Evolutionary conservation across 2,797 vertebrate species (phyloP).

Genomic region (Halcyon badia): DNA sequence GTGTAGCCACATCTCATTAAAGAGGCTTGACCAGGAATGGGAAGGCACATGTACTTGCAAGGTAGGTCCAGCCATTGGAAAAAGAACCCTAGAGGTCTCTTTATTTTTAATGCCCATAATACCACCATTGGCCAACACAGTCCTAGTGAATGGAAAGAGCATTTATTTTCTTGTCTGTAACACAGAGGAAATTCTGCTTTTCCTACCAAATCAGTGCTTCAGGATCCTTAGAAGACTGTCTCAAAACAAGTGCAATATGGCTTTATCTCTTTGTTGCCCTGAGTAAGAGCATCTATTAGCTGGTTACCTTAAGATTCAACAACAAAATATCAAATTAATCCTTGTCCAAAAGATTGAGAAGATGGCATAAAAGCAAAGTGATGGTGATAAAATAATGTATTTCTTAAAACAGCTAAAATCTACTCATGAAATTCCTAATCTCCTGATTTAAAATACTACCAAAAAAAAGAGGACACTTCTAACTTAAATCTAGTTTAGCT

Average conservation of each 20-base stretch:
- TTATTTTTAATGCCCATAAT: background rate
- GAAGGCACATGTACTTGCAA: background rate
- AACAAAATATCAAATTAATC: background rate
- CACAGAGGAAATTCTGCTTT: background rate
- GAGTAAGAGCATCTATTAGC: background rate
- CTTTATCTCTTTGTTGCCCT: background rate
- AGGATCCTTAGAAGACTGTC: background rate
- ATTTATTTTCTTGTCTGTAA: background rate
- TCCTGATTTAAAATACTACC: background rate
- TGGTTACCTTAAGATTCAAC: background rate
- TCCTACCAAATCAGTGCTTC: background rate
- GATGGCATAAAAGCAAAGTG: background rate
- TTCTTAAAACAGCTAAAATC: background rate
- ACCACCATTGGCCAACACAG: background rate
- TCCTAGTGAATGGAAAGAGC: background rate
- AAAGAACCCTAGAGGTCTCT: background rate
- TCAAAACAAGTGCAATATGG: background rate
- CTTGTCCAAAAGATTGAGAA: background rate
- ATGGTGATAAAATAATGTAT: background rate
- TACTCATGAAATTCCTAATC: background rate
- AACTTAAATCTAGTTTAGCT: background rate
- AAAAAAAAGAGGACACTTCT: background rate
- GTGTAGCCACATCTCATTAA: background rate
- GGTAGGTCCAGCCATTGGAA: background rate
- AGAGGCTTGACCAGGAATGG: background rate